Conservation (phyloP, 2,888 invertebrate genomes). For the Ormia ochracea region DNA sequence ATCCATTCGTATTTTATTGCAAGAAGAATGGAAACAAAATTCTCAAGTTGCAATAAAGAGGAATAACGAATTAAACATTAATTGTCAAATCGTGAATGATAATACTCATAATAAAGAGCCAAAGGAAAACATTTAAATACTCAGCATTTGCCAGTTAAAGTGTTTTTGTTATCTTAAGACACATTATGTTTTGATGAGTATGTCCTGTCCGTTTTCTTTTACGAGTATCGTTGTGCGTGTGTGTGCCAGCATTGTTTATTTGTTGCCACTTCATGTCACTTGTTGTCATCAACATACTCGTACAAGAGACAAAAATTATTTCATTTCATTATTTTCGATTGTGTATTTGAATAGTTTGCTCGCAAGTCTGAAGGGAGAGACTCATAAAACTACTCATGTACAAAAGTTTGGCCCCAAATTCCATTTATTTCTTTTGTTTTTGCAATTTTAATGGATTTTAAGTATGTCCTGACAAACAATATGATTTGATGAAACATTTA, state of each 20-base stretch:
- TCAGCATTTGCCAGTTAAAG: constrained; percentile 9
- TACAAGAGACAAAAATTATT: constrained; percentile 44
- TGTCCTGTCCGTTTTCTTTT: constrained; percentile 16
- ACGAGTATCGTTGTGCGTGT: not conserved
- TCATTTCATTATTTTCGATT: constrained; percentile 25
- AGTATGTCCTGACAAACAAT: constrained; percentile 41
- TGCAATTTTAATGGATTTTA: constrained; percentile 53
- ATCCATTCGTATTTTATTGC: constrained; percentile 13
- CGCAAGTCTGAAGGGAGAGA: constrained; percentile 18
- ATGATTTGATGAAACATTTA: constrained; percentile 26
- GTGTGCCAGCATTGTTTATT: constrained; percentile 11
- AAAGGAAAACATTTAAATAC: constrained; percentile 36
- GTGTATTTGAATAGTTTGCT: not conserved
- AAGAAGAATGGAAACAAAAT: constrained; percentile 2
- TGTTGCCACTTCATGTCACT: constrained; percentile 34
- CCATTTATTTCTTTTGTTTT: constrained; percentile 44
- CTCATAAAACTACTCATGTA: constrained; percentile 47
- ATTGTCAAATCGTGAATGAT: constrained; percentile 50
- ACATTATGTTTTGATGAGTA: constrained; percentile 10
- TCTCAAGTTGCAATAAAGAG: constrained; percentile 17
- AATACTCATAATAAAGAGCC: constrained; percentile 2
- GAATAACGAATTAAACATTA: constrained; percentile 53
- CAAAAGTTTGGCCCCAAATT: constrained; percentile 28
- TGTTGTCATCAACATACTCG: constrained; percentile 49
- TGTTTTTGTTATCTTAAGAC: constrained; percentile 42